Evolutionary conservation across 2,113 vertebrate species (phyloP).

Genomic region (Oncorhynchus masou): DNA sequence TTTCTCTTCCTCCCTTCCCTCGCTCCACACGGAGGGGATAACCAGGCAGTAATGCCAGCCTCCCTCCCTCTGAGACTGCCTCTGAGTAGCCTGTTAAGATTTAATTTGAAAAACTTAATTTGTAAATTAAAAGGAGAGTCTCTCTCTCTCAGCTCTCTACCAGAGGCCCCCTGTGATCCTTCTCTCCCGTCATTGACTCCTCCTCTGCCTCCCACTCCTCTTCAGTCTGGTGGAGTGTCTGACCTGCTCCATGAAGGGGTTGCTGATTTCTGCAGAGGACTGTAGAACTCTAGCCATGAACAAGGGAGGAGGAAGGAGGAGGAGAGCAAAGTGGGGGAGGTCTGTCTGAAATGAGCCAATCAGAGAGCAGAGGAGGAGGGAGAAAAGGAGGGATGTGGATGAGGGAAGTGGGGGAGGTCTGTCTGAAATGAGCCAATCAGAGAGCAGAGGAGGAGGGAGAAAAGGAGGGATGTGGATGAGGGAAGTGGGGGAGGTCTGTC

Average conservation of each 20-base stretch:
- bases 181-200: not conserved
- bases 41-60: conserved; percentile 71
- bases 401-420: no score
- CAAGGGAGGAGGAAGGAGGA: not conserved
- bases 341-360: no score
- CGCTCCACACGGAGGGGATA: conserved; percentile 64
- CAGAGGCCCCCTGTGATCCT: conserved; percentile 26
- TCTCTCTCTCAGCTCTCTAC: conserved; percentile 66
- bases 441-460: no score
- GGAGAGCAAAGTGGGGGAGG: not conserved
- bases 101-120: conserved; percentile 83
- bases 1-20: not conserved
- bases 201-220: not conserved
- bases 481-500: no score
- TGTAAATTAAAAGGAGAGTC: conserved; percentile 77
- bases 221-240: not conserved
- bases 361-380: no score
- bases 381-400: no score
- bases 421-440: no score
- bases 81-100: conserved; percentile 78
- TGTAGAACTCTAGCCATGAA: not conserved
- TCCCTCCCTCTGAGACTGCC: conserved; percentile 62
- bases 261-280: not conserved
- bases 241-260: not conserved
- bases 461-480: no score